Evolutionary conservation across 2,113 vertebrate genomes (phyloP).

Genomic region (Amblyopsis rosae): DNA sequence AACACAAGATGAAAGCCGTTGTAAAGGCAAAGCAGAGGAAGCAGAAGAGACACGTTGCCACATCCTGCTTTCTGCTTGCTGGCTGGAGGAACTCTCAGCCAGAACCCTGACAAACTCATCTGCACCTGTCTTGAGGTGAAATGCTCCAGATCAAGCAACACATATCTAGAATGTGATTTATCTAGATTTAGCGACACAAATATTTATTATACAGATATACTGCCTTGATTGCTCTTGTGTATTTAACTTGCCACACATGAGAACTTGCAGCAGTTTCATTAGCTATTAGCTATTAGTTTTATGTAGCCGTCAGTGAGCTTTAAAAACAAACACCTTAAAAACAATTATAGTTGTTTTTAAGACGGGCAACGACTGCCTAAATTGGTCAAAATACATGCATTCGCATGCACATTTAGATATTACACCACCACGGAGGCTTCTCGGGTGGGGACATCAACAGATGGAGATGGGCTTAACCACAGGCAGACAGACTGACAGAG

Average conservation of each 20-base stretch:
- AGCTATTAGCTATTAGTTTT: too few relatives aligned
- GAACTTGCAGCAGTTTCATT: too few relatives aligned
- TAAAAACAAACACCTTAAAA: too few relatives aligned
- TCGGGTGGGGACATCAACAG: conserved; percentile 52
- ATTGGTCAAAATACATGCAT: conserved; percentile 30
- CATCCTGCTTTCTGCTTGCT: conserved; percentile 63
- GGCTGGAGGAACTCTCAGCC: conserved; percentile 26
- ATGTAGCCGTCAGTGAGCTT: too few relatives aligned
- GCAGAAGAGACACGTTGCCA: conserved; percentile 50
- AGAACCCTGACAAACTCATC: neutral
- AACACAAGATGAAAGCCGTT: conserved; percentile 47
- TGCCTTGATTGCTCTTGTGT: too few relatives aligned
- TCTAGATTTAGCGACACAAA: neutral
- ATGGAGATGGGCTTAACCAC: conserved; percentile 45
- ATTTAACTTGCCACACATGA: too few relatives aligned
- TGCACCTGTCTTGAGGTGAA: conserved; percentile 20
- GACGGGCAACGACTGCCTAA: conserved; percentile 18
- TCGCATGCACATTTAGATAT: conserved; percentile 40
- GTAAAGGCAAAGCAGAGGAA: conserved; percentile 33
- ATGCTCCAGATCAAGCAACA: neutral
- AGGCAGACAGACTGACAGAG: conserved; percentile 35
- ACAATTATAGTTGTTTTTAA: too few relatives aligned
- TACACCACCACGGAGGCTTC: conserved; percentile 26
- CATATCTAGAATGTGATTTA: neutral
- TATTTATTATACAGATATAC: too few relatives aligned